Percentiles rank a stretch among this genome's conserved stretches.
phyloP scores from a whole-genome alignment of 2,113 vertebrate genomes.

The Gallinago paraguaiae region DNA sequence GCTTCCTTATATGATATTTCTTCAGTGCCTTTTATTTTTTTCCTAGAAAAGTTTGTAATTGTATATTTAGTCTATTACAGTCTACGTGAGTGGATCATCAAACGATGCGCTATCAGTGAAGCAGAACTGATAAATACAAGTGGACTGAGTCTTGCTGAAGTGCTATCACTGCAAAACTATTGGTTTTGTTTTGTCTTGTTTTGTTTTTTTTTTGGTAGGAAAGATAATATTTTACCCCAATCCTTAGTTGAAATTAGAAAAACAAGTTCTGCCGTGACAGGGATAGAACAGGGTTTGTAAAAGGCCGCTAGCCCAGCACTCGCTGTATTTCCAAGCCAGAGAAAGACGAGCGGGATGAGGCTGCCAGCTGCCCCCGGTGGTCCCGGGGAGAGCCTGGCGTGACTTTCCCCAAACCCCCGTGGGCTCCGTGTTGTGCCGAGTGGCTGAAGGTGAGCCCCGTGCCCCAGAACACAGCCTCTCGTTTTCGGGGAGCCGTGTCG shows the following conservation, averaged over 20 bases:
- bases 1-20: not conserved
- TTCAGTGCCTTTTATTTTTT: not conserved
- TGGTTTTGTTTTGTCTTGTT: rapidly evolving
- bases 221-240: not conserved
- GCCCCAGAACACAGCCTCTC: rapidly evolving
- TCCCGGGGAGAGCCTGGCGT: not conserved
- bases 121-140: not conserved
- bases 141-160: not conserved
- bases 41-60: not conserved
- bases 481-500: rapidly evolving
- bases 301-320: not conserved
- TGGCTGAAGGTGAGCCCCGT: rapidly evolving
- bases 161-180: not conserved
- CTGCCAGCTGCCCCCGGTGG: too few relatives aligned
- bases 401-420: rapidly evolving
- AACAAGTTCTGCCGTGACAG: not conserved
- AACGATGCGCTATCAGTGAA: not conserved
- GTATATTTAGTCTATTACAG: not conserved
- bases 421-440: rapidly evolving
- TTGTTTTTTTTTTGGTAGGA: not conserved
- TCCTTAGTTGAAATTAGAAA: not conserved
- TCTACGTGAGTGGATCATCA: not conserved
- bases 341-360: not conserved
- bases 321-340: not conserved
- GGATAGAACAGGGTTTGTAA: rapidly evolving